Evolutionary conservation across 2,113 vertebrate genomes (phyloP).

Genomic region (Probosciger aterrimus): DNA sequence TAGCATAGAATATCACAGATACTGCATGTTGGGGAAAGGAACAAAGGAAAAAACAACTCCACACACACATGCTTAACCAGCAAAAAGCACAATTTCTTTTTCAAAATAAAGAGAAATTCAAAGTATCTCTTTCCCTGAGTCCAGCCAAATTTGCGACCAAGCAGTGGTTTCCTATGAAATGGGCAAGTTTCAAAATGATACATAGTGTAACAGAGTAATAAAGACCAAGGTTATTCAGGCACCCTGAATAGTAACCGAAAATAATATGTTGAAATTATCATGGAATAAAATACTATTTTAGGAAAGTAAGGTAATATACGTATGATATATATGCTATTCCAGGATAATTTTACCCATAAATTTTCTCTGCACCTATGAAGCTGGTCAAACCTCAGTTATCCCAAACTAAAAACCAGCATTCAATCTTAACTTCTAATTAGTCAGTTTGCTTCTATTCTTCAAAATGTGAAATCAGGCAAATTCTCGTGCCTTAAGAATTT

Average conservation of each 20-base stretch:
- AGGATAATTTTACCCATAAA: neutral
- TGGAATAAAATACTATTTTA: neutral
- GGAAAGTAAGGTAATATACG: neutral
- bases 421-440: neutral
- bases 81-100: neutral
- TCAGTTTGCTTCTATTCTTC: neutral
- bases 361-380: neutral
- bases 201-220: neutral
- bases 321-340: neutral
- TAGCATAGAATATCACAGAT: neutral
- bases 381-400: neutral
- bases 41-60: neutral
- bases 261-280: neutral
- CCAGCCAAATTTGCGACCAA: neutral
- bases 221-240: neutral
- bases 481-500: neutral
- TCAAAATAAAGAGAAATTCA: neutral
- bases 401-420: neutral
- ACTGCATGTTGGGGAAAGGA: neutral
- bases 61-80: neutral
- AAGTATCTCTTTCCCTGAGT: neutral
- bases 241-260: neutral
- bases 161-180: neutral
- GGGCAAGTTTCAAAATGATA: neutral
- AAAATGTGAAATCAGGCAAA: neutral